Percentiles rank a stretch among this genome's conserved stretches.
Evolutionary conservation across 2,888 invertebrate species (phyloP).

Genomic region (Aphodius sticticus): DNA sequence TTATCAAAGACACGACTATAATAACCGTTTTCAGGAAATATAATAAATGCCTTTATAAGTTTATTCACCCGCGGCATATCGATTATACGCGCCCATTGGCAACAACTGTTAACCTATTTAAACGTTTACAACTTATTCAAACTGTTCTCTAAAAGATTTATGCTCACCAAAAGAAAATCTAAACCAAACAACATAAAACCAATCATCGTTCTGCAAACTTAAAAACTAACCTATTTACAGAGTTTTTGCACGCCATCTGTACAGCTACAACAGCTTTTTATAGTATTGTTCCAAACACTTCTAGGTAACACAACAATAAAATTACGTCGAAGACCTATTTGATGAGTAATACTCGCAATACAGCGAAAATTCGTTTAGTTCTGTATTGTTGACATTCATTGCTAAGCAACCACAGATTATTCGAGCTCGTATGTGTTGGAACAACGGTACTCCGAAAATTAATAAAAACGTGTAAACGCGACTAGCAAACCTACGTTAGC

Average conservation of each 20-base stretch:
- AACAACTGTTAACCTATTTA: background rate
- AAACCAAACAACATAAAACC: background rate
- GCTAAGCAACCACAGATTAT: background rate
- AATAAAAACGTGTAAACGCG: no score
- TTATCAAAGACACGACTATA: background rate
- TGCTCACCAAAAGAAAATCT: background rate
- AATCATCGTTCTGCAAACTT: background rate
- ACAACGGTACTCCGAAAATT: background rate
- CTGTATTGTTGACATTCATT: background rate
- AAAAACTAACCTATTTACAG: background rate
- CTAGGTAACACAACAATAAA: background rate
- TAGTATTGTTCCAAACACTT: background rate
- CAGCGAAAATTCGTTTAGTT: no score
- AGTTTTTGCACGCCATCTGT: background rate
- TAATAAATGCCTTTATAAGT: background rate
- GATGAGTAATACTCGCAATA: background rate
- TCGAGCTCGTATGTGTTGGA: background rate
- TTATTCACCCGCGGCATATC: background rate
- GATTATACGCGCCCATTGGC: background rate
- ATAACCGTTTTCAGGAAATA: background rate
- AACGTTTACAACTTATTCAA: background rate
- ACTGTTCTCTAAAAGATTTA: background rate
- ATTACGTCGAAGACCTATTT: background rate
- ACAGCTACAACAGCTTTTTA: background rate
- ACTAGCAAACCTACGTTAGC: background rate